phyloP scores from a whole-genome alignment of 2,888 invertebrate genomes.

The Apamea crenata region DNA sequence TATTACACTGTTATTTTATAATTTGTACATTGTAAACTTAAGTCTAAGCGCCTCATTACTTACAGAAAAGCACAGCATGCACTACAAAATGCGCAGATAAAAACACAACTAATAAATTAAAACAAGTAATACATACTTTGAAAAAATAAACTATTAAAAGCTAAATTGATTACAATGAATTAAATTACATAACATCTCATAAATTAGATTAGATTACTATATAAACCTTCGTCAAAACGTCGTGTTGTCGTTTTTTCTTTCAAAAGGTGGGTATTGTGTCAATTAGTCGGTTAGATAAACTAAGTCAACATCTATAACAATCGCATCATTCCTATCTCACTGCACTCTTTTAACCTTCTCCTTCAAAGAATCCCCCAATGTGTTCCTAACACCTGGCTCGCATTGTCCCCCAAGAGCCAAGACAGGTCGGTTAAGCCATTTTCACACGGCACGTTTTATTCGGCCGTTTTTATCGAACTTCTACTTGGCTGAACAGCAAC shows the following conservation, averaged over 20 bases:
- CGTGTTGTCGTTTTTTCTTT: background rate
- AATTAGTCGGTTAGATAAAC: background rate
- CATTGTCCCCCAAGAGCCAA: slow-evolving; percentile 5
- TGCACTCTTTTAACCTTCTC: background rate
- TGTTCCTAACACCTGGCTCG: background rate
- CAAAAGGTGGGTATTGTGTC: background rate
- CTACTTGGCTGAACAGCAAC: slow-evolving; percentile 72
- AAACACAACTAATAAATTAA: no score
- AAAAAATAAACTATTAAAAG: no score
- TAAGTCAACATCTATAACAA: background rate
- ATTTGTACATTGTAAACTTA: no score
- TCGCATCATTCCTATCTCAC: no score
- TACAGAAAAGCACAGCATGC: no score
- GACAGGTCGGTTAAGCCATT: slow-evolving; percentile 21
- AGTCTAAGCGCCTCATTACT: no score
- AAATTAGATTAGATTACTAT: no score
- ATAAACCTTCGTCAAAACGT: background rate
- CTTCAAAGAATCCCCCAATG: background rate
- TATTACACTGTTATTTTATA: no score
- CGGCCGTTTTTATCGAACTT: slow-evolving; percentile 79
- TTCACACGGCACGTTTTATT: slow-evolving; percentile 49
- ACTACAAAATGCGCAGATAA: no score
- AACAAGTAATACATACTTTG: no score
- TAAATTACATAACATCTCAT: no score
- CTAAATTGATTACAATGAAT: no score